Conservation (phyloP, 2,113 vertebrate genomes). For the Danionella cerebrum region DNA sequence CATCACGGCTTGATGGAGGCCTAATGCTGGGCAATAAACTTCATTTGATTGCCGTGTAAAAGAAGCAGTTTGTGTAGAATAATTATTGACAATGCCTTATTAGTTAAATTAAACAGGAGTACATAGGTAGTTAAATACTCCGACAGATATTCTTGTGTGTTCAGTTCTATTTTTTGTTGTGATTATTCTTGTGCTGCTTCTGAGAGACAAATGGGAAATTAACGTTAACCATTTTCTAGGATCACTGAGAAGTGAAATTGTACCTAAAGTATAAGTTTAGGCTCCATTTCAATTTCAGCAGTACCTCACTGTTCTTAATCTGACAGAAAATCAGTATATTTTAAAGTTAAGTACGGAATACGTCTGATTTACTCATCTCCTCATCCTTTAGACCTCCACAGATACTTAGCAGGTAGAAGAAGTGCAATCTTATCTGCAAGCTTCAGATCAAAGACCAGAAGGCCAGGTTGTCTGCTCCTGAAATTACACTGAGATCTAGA, state of each 20-base stretch:
- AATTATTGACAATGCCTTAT: neutral
- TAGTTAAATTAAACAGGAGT: too few species aligned
- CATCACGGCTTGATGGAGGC: constrained; percentile 1
- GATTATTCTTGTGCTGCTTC: too few species aligned
- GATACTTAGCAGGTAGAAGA: neutral
- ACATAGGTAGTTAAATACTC: too few species aligned
- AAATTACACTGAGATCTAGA: neutral
- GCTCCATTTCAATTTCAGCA: neutral
- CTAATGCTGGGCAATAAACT: neutral
- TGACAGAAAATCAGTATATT: too few species aligned
- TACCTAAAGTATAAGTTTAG: too few species aligned
- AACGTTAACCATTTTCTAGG: neutral
- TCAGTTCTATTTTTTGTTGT: too few species aligned
- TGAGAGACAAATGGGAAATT: neutral
- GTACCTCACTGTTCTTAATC: too few species aligned
- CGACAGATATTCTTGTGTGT: neutral
- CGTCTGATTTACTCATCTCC: neutral
- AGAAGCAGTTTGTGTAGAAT: neutral
- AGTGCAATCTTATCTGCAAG: neutral
- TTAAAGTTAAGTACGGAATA: too few species aligned
- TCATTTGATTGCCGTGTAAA: neutral
- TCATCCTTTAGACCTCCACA: neutral
- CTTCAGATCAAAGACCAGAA: neutral
- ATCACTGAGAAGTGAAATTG: neutral
- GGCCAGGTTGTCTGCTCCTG: neutral